Percentiles rank a stretch among this genome's conserved stretches.
Evolutionary conservation across 2,113 vertebrate genomes (phyloP).

Genomic region (Pachyramphus minor): DNA sequence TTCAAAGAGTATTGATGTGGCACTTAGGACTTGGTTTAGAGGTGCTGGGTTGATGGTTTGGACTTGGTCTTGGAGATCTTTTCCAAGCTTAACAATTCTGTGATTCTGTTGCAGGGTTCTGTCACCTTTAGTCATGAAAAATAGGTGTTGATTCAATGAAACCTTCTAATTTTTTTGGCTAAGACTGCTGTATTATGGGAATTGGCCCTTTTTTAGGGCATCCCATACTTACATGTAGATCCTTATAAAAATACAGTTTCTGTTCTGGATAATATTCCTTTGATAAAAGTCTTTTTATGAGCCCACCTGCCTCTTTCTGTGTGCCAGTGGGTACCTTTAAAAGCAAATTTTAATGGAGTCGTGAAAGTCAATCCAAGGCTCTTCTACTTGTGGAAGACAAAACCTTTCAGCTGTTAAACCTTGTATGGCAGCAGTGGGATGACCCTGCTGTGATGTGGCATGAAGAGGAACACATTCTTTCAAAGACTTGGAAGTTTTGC

Average conservation of each 20-base stretch:
- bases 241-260: fast-evolving
- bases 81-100: not conserved
- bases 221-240: not conserved
- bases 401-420: not conserved
- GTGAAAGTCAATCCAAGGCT: not conserved
- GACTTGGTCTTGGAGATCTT: not conserved
- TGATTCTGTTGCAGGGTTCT: not conserved
- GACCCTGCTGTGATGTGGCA: fast-evolving
- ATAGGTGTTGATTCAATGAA: not conserved
- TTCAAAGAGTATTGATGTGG: not conserved
- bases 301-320: not conserved
- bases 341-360: not conserved
- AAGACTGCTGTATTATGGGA: not conserved
- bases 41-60: not conserved
- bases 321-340: not conserved
- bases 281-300: not conserved
- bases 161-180: not conserved
- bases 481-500: not conserved
- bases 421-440: not conserved
- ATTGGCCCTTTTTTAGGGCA: not conserved
- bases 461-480: not conserved
- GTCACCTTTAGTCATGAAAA: not conserved
- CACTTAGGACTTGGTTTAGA: not conserved
- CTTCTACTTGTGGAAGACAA: not conserved
- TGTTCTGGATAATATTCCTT: not conserved